Base-by-base conservation (phyloP, 2,797 vertebrate genomes). In the Micrastur ruficollis region DNA sequence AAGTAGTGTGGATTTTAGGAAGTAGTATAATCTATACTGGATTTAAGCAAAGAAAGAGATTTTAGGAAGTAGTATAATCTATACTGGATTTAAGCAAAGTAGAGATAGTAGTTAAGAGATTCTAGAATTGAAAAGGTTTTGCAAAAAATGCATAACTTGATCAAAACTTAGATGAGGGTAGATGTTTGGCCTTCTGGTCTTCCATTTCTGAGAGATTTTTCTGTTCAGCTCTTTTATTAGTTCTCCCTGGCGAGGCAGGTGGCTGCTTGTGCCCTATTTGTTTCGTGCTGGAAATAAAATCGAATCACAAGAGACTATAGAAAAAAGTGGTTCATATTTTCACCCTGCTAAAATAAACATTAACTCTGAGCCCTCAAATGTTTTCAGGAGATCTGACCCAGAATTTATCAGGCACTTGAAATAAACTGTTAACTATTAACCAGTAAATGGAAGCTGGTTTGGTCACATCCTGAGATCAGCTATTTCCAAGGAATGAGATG, bases 371-470 rank as follows among this genome's bases (percentile, higher is more conserved):
- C 53, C 19, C 19, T 92, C 62, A 71, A 1, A 59, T 85, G 52
- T 91, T 86, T 95, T 86, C 80, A 66, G 23, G 38, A 58, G 56
- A 79, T 72, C 67, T 70, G 68, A 62, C 36, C 15, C 73, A 76
- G 89, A 90, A 90, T 75, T 91, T 75, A 65, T 91, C 71, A 93
- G 81, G 68, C 66, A 72, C 34, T 86, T 79, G 34, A 89, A 90
- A 89, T 62, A 92, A 91, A 73, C 82, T 95, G 87, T 96, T 91
- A 96, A 95, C 67, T 89, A 79, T 95, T 95, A 96, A 96, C 84
- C 50, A 74, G 76, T 42, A 81, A 59, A 31, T 27, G 38, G 36
- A 62, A 67, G 44, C 27, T 78, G 38, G 42, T 52, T 65, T 92
- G 65, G 62, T 91, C 34, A 53, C 46, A 17, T 80, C 85, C 50